Percentiles rank a stretch among this genome's conserved stretches.
phyloP scores from a whole-genome alignment of 2,888 invertebrate genomes.

The Cheilosia urbana region DNA sequence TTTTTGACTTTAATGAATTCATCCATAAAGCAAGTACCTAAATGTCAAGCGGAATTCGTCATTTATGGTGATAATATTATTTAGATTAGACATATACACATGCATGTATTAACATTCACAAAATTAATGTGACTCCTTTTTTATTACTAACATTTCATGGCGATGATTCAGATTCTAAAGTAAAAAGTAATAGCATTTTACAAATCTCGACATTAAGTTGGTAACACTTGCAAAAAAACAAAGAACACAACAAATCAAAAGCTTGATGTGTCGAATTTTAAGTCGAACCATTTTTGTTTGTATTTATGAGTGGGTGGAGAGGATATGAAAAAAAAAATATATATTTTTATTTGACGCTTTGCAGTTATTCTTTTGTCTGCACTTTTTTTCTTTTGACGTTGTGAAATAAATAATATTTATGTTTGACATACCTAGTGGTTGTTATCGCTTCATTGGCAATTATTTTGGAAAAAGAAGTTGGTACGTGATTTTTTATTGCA shows the following conservation, averaged over 20 bases:
- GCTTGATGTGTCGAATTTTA: slow-evolving; percentile 29
- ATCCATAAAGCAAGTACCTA: neutral
- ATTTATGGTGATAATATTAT: slow-evolving; percentile 11
- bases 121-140: slow-evolving; percentile 2
- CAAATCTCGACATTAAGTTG: slow-evolving; percentile 25
- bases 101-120: neutral
- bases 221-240: slow-evolving; percentile 11
- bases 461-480: neutral
- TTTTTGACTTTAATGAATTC: slow-evolving; percentile 27
- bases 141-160: neutral
- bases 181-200: slow-evolving; percentile 9
- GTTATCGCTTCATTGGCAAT: neutral
- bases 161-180: slow-evolving; percentile 26
- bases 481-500: neutral
- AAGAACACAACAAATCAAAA: slow-evolving; percentile 3
- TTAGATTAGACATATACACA: neutral
- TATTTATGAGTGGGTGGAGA: neutral
- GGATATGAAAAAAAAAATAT: neutral
- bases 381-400: slow-evolving; percentile 38
- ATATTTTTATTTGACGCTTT: neutral
- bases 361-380: slow-evolving; percentile 5
- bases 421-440: slow-evolving; percentile 4
- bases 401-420: neutral
- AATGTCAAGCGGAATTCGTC: slow-evolving; percentile 12
- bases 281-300: slow-evolving; percentile 18